Evolutionary conservation across 2,113 vertebrate species (phyloP), one percentile per base, ranked within the genome.

Genomic region (Heliornis fulica): DNA sequence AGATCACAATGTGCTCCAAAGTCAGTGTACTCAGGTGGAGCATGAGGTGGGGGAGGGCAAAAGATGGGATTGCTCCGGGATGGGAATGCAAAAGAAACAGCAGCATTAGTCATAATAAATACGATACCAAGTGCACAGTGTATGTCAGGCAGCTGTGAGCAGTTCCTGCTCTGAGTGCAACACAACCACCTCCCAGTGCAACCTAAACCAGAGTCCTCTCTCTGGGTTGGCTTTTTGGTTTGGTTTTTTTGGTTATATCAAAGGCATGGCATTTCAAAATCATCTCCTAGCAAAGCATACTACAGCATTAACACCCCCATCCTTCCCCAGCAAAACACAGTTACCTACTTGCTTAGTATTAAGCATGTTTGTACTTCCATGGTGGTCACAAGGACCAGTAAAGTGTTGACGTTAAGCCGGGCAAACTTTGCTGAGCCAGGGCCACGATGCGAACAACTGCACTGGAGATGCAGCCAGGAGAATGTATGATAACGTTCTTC

Each of bases 401-500:
- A 20, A 40, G 81, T 2, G 5, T 31, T 89, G 46, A 61, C 12
- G 36, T 68, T 79, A 46, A 50, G 48, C 3, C 6, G 92, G 88
- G 72, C 74, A 96, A 94, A 71, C 65, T 86, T 90, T 81, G 91
- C 83, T 96, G 90, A 93, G 92, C 76, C 87, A 91, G 61, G 70
- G 78, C 71, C 87, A 54, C 79, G 70, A 90, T 96, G 90, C 22
- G 50, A 97, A 87, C 95, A 96, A 87, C 87, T 93, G 95, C 90
- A 77, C 95, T 94, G 95, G 94, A 97, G 93, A 75, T 83, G 94
- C 90, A 94, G 95, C 91, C 94, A 89, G 93, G 89, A 93, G 96
- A 96, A 97, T 96, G 96, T 96, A 94, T 90, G 83, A 95, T 92
- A 94, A 81, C 88, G 70, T 89, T 97, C 96, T 97, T 95, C 96